These are phyloP conservation scores for Drosophila multiciliata DNA, from an alignment of 2,888 invertebrate species.

Conservation along the genomic window DNA sequence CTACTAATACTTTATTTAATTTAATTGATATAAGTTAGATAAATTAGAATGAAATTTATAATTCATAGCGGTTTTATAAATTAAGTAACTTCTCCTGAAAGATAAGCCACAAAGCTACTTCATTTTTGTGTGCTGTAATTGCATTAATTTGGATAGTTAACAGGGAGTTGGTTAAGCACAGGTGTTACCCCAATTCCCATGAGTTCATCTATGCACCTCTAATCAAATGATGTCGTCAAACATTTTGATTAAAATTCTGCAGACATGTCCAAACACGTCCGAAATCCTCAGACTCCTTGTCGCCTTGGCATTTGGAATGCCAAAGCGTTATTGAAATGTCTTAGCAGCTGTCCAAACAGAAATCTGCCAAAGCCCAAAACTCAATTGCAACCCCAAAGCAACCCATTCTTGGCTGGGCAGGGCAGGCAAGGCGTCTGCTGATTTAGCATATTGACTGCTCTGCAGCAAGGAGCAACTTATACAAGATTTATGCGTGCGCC, in stretches of 20 bases:
- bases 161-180: conserved; percentile 8
- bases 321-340: conserved; percentile 75
- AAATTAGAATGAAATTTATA: too few species aligned
- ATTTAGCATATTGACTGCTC: conserved; percentile 80
- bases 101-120: not conserved
- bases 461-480: conserved; percentile 76
- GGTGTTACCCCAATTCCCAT: conserved; percentile 3
- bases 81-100: not conserved
- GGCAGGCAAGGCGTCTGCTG: conserved; percentile 62
- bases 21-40: too few species aligned
- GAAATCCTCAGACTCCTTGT: conserved; percentile 37
- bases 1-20: too few species aligned
- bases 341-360: conserved; percentile 77
- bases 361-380: conserved; percentile 8
- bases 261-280: conserved; percentile 48
- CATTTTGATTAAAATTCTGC: conserved; percentile 70
- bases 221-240: conserved; percentile 50
- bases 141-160: conserved; percentile 6
- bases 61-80: not conserved
- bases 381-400: conserved; percentile 1
- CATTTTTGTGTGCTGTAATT: not conserved
- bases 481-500: conserved; percentile 80
- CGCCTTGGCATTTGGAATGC: conserved; percentile 56
- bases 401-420: conserved; percentile 5
- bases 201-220: conserved; percentile 7